These are phyloP conservation scores for Argopecten irradians DNA, from an alignment of 1,140 invertebrate species.

Conservation along the genomic window DNA sequence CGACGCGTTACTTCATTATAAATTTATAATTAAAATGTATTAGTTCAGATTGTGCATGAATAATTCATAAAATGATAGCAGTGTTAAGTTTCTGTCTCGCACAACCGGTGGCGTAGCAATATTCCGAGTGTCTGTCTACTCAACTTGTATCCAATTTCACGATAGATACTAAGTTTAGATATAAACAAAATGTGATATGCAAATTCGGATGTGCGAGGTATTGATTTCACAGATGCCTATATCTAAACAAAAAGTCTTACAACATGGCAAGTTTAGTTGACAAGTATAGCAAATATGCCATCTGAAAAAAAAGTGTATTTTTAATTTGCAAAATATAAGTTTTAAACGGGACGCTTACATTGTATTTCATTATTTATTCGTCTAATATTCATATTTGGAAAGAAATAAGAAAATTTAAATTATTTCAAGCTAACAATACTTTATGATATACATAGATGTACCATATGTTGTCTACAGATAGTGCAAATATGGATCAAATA, in stretches of 20 bases:
- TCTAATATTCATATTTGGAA: no score
- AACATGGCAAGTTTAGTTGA: not conserved
- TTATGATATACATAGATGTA: not conserved
- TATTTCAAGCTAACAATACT: not conserved
- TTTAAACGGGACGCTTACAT: no score
- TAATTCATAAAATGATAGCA: not conserved
- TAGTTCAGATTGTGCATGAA: not conserved
- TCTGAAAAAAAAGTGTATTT: no score
- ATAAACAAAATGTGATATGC: not conserved
- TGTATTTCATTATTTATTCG: no score
- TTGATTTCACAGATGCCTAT: not conserved
- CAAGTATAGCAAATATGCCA: not conserved
- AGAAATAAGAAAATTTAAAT: no score
- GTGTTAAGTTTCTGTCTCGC: not conserved
- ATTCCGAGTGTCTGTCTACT: not conserved
- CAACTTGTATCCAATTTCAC: not conserved
- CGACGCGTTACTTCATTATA: not conserved
- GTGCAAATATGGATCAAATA: not conserved
- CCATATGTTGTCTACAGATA: not conserved
- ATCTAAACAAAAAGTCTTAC: not conserved
- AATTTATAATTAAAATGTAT: not conserved
- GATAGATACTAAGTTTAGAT: conserved; percentile 12
- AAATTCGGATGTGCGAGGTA: not conserved
- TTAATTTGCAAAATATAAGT: no score
- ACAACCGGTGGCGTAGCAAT: not conserved